phyloP scores from a whole-genome alignment of 1,140 invertebrate species.

The Pentalonia nigronervosa region DNA sequence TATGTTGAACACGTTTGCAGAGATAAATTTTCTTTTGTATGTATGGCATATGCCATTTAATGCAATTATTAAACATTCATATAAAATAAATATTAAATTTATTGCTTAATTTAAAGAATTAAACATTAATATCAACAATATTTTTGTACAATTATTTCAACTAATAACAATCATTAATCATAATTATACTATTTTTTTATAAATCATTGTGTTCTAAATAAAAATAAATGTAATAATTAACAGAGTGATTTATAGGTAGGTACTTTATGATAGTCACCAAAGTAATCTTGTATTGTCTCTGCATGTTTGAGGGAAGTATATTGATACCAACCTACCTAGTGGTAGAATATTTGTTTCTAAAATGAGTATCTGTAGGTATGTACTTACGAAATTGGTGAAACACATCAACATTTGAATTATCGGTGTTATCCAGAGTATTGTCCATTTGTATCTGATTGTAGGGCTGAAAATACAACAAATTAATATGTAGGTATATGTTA shows the following conservation, averaged over 20 bases:
- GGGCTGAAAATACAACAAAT: background rate
- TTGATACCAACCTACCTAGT: too few species aligned
- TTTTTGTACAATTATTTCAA: background rate
- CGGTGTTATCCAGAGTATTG: background rate
- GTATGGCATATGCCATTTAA: background rate
- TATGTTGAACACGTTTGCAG: background rate
- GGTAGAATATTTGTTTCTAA: background rate
- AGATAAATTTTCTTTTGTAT: background rate
- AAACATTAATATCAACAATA: background rate
- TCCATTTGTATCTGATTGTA: background rate
- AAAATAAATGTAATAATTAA: background rate
- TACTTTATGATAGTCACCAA: background rate
- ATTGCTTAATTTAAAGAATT: background rate
- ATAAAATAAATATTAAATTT: background rate
- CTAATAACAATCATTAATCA: background rate
- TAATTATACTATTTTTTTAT: background rate
- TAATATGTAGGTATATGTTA: background rate
- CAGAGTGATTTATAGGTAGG: background rate
- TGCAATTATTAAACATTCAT: background rate
- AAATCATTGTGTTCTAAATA: background rate
- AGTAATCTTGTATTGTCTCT: background rate
- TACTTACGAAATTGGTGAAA: constrained; percentile 52
- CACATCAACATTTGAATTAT: background rate
- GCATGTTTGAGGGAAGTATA: background rate
- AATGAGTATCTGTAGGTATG: background rate